Conservation (phyloP, 2,797 vertebrate genomes). For the Phrynocephalus forsythii region DNA sequence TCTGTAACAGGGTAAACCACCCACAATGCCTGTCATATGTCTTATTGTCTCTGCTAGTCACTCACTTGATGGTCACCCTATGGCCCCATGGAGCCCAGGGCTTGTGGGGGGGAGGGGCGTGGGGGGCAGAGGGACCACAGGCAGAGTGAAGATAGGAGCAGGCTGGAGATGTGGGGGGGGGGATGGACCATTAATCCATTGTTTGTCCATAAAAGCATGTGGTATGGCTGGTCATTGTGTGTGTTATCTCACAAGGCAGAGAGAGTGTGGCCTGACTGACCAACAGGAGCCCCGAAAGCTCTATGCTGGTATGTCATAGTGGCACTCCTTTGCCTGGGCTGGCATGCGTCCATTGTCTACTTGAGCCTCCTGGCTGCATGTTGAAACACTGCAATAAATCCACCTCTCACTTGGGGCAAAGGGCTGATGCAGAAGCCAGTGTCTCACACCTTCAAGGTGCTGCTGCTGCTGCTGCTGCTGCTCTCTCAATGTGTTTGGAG, state of each 20-base stretch:
- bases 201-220: background rate
- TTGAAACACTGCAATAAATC: constrained; percentile 37
- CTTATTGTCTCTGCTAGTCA: constrained; percentile 55
- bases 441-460: background rate
- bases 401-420: constrained; percentile 37
- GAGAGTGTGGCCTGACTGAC: constrained; percentile 3
- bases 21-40: constrained; percentile 45
- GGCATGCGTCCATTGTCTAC: background rate
- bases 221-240: background rate
- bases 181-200: background rate
- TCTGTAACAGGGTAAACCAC: constrained; percentile 63
- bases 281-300: background rate
- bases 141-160: background rate
- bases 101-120: background rate
- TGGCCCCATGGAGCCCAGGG: constrained; percentile 26
- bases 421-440: constrained; percentile 39
- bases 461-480: constrained; percentile 26
- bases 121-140: constrained; percentile 8
- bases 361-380: background rate
- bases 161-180: background rate
- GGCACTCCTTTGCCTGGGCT: constrained; percentile 6
- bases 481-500: constrained; percentile 22
- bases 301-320: background rate
- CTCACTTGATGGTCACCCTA: constrained; percentile 66
- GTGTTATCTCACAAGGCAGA: constrained; percentile 17